phyloP scores from a whole-genome alignment of 64 coral and sea anemone species.

The Stichodactyla helianthus region DNA sequence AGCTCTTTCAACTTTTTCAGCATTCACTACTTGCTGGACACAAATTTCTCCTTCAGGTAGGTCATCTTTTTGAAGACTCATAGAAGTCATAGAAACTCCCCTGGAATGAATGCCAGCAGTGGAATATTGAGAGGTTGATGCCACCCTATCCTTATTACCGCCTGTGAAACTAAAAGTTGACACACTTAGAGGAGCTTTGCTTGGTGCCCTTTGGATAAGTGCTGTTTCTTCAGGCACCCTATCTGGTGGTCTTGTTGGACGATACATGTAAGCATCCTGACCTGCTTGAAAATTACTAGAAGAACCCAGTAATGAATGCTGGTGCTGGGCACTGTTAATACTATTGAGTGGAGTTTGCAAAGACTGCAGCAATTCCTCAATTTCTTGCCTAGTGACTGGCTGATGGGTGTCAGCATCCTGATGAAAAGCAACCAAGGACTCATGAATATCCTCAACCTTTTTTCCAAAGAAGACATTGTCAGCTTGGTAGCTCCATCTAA shows the following conservation, averaged over 20 bases:
- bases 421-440: not conserved
- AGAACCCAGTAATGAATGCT: not conserved
- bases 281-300: not conserved
- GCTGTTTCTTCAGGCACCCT: too few species aligned
- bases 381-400: not conserved
- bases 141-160: not conserved
- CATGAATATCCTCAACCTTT: not conserved
- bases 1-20: constrained; percentile 28
- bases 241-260: not conserved
- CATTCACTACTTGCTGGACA: not conserved
- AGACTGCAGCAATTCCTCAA: not conserved
- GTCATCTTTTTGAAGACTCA: not conserved
- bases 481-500: not conserved
- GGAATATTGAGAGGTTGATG: not conserved
- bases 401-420: not conserved
- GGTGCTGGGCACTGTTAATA: not conserved
- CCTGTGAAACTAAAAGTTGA: not conserved
- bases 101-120: not conserved
- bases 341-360: not conserved
- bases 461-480: not conserved
- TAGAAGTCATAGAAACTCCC: not conserved
- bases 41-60: not conserved
- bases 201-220: not conserved
- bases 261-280: not conserved
- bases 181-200: not conserved